These are phyloP conservation scores for Epizoanthus ramosus DNA, from an alignment of 92 coral and sea anemone genomes.

Conservation along the genomic window DNA sequence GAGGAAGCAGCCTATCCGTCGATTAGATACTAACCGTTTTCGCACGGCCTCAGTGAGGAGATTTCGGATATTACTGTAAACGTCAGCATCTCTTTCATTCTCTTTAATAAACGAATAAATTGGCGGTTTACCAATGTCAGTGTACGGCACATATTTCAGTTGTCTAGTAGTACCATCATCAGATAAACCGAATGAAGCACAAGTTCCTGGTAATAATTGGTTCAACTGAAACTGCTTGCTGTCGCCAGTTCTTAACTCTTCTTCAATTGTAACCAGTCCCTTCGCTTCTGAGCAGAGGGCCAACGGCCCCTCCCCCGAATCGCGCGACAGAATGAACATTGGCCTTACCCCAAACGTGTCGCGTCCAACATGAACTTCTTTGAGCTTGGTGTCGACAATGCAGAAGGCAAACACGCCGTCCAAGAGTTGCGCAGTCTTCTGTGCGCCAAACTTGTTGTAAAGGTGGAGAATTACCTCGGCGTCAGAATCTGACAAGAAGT, in stretches of 20 bases:
- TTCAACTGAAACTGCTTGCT: constrained; percentile 66
- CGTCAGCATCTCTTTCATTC: constrained; percentile 63
- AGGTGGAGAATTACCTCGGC: constrained; percentile 93
- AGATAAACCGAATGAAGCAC: constrained; percentile 71
- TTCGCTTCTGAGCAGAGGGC: constrained; percentile 95
- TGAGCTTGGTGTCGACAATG: constrained; percentile 75
- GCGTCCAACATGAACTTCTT: constrained; percentile 87
- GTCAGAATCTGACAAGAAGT: constrained; percentile 76
- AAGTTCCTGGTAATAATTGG: constrained; percentile 88
- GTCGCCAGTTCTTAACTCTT: constrained; percentile 62
- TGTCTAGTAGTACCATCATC: constrained; percentile 67
- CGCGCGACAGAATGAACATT: constrained; percentile 69
- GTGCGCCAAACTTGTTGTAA: constrained; percentile 82
- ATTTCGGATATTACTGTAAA: constrained; percentile 79
- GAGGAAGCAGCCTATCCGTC: constrained; percentile 96
- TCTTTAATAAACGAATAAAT: constrained; percentile 76
- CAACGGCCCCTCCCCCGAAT: constrained; percentile 60
- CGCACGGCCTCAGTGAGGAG: constrained; percentile 87
- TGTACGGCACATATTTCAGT: constrained; percentile 71
- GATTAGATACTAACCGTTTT: constrained; percentile 94
- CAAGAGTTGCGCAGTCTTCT: constrained; percentile 83
- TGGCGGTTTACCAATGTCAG: constrained; percentile 83
- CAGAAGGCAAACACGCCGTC: constrained; percentile 97
- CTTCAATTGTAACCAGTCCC: constrained; percentile 74
- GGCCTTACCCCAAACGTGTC: constrained; percentile 96